These are phyloP conservation scores for Ceratosolen solmsi DNA, from an alignment of 1,140 invertebrate genomes.

Conservation along the genomic window DNA sequence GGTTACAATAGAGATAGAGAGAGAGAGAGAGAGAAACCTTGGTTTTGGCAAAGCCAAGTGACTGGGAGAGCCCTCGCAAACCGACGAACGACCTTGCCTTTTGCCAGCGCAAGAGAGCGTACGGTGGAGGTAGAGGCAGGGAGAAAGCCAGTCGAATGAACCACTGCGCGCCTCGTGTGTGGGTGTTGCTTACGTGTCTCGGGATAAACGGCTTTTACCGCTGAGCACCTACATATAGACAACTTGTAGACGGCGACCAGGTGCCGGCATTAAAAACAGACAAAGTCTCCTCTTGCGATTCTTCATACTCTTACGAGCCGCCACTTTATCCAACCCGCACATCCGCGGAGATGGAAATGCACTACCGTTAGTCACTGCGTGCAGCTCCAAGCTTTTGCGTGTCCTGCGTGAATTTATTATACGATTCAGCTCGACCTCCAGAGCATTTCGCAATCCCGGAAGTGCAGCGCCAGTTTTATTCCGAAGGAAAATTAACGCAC, in stretches of 20 bases:
- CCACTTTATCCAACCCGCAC: not conserved
- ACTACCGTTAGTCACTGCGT: not conserved
- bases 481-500: not conserved
- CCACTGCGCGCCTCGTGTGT: constrained; percentile 52
- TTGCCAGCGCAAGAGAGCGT: constrained; percentile 47
- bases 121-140: not conserved
- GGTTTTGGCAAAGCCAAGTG: too few species aligned
- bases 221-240: constrained; percentile 55
- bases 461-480: not conserved
- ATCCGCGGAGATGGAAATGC: not conserved
- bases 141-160: not conserved
- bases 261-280: constrained; percentile 39
- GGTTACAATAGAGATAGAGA: not conserved
- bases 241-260: constrained; percentile 50
- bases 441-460: not conserved
- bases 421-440: not conserved
- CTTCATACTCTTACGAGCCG: not conserved
- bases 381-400: not conserved
- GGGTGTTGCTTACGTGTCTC: constrained; percentile 64
- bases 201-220: constrained; percentile 48
- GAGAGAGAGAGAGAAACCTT: constrained; percentile 8
- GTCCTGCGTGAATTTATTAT: not conserved
- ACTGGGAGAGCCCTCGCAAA: constrained; percentile 45
- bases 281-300: not conserved
- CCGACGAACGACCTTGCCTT: constrained; percentile 64